A percentile compares a stretch with the other conserved stretches of the same genome.
Evolutionary conservation across 1,140 invertebrate species (phyloP).

Genomic region (Papilio helenus): DNA sequence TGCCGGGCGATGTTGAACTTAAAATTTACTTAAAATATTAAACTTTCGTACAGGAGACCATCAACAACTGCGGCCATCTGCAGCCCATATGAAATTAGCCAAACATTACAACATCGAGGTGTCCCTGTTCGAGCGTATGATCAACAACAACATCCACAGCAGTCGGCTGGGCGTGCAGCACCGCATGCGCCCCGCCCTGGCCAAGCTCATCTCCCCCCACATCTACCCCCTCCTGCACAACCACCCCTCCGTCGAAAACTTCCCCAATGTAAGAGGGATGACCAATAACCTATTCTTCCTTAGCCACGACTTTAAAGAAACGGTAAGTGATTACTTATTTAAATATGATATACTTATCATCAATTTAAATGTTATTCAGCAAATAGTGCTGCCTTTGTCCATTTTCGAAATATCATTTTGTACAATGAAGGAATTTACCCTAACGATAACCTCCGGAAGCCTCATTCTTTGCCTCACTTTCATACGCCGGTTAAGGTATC

Average conservation of each 20-base stretch:
- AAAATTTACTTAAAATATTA: neutral
- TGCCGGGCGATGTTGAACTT: no score
- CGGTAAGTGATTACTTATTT: constrained; percentile 47
- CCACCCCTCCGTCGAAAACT: constrained; percentile 82
- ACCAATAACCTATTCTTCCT: constrained; percentile 85
- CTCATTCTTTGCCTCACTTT: no score
- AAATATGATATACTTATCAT: neutral
- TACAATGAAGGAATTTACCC: no score
- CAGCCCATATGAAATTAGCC: constrained; percentile 84
- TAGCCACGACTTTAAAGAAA: constrained; percentile 83
- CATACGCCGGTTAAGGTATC: no score
- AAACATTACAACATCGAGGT: constrained; percentile 86
- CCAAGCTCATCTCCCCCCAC: constrained; percentile 84
- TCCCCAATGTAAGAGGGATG: constrained; percentile 81
- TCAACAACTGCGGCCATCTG: constrained; percentile 88
- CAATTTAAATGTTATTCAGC: neutral
- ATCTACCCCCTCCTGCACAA: constrained; percentile 85
- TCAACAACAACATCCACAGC: constrained; percentile 84
- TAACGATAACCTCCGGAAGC: no score
- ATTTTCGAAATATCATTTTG: neutral
- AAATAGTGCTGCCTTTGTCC: neutral
- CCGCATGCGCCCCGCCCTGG: constrained; percentile 87
- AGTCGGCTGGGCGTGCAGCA: constrained; percentile 84
- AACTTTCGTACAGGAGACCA: constrained; percentile 86
- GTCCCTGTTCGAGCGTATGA: constrained; percentile 90